Conservation (phyloP, 2,113 vertebrate species). For the Phyllostomus discolor region DNA sequence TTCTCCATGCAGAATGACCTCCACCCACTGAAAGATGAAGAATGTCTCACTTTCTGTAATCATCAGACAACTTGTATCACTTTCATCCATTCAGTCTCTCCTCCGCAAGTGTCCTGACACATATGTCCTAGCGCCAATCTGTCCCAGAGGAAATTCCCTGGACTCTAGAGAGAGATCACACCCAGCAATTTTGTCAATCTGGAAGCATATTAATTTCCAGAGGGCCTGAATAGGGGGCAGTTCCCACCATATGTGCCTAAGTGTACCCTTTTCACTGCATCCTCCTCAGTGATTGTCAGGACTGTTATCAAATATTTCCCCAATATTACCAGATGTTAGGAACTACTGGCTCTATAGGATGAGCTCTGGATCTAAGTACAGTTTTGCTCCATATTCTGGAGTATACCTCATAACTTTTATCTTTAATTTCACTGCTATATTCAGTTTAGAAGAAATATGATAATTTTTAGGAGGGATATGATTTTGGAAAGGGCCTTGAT, state of each 20-base stretch:
- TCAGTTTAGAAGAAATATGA: neutral
- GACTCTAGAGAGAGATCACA: constrained; percentile 13
- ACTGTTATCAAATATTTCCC: constrained; percentile 6
- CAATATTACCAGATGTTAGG: neutral
- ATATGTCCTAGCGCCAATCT: neutral
- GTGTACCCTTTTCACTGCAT: neutral
- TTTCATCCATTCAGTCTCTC: neutral
- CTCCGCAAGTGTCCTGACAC: neutral
- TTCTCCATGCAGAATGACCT: neutral
- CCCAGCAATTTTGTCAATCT: constrained; percentile 50
- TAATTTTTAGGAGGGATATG: neutral
- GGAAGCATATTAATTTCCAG: constrained; percentile 58
- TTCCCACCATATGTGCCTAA: constrained; percentile 8
- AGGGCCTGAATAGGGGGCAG: constrained; percentile 40
- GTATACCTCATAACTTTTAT: neutral
- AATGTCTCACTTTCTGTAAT: neutral
- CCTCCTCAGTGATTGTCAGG: constrained; percentile 24
- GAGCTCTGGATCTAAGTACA: neutral
- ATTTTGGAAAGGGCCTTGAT: constrained; percentile 16
- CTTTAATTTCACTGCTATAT: neutral
- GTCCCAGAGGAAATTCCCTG: neutral
- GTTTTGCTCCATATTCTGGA: neutral
- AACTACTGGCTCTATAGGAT: neutral
- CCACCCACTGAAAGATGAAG: neutral
- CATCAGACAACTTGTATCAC: neutral